Base-by-base conservation (phyloP, 2,888 invertebrate genomes). In the Drosophila macrospina region DNA sequence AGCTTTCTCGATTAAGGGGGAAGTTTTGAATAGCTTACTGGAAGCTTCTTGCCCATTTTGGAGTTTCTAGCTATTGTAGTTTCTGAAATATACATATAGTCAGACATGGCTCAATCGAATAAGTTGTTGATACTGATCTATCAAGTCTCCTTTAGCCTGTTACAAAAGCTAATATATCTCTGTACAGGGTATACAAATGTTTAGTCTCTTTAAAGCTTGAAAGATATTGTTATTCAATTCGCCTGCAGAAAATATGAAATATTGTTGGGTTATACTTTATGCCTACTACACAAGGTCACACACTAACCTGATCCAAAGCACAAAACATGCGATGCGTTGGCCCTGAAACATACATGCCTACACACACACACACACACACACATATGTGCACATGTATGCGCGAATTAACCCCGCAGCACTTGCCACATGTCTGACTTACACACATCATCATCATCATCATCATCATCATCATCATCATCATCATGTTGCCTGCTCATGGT, bases 271-370 rank as follows among this genome's bases (percentile, higher is more conserved):
- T 67, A 34, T 44, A 16, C 24, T 16, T 16, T 15, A 32, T 37
- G 62, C 34, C 36, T 15, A 39, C 36, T 15, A 39, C 20, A 32
- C 72, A 74, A 73, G 72, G 72, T 73, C 72, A 54, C 64, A 30
- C 39, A 36, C 48, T 44, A 55, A 69, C 63, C 69, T 57, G 52
- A 44, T 68, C 24, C 16, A 10, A 52, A 67, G 54, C n/a, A 28
- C 20, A 16, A 62, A 62, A 28, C 55, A 69, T 51, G 36, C 28
- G 16, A 37, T 34, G 20, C 30, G 44, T 13, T 69, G 48, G 20
- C 67, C 36, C 51, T 60, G 36, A 51, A 52, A 20, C 20, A 34
- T 10, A 20, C 37, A 45, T 10, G 44, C 24, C 24, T 4, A 42
- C 1, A 6, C 1, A 6, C 15, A 41, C 2, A 32, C n/a, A 8